A percentile compares a stretch with the other conserved stretches of the same genome.
These are phyloP conservation scores for Coptotermes formosanus DNA, from an alignment of 1,140 invertebrate genomes.

Conservation along the genomic window DNA sequence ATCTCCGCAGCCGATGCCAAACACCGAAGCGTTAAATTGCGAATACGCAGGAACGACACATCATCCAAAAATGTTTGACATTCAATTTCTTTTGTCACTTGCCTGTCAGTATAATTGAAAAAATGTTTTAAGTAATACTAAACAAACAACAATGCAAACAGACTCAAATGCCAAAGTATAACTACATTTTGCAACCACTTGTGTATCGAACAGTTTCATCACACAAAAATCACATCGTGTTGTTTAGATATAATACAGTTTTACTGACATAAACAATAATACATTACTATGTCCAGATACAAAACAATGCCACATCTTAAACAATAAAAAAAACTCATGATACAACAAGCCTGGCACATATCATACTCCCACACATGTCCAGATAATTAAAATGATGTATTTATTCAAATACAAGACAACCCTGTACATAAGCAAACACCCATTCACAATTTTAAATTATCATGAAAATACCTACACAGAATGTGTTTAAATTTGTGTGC, in stretches of 20 bases:
- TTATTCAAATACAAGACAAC: too few species aligned
- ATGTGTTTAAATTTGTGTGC: too few species aligned
- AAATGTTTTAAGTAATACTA: not conserved
- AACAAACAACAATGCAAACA: not conserved
- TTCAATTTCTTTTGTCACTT: constrained; percentile 25
- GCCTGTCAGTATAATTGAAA: constrained; percentile 8
- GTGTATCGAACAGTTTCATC: not conserved
- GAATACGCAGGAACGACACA: constrained; percentile 23
- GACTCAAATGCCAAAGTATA: too few species aligned
- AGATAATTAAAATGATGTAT: too few species aligned
- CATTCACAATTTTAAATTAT: too few species aligned
- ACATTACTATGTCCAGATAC: not conserved
- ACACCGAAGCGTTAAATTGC: constrained; percentile 21
- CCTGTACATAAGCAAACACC: too few species aligned
- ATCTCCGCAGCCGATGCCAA: constrained; percentile 24
- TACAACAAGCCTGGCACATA: too few species aligned
- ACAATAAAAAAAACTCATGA: too few species aligned
- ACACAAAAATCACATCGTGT: not conserved
- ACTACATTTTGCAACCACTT: not conserved
- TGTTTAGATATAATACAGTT: not conserved
- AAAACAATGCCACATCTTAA: too few species aligned
- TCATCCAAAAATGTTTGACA: constrained; percentile 31
- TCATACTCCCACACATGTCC: too few species aligned
- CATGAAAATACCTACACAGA: too few species aligned
- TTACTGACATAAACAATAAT: not conserved